Base-by-base conservation (phyloP, 2,113 vertebrate species). In the Progne subis region DNA sequence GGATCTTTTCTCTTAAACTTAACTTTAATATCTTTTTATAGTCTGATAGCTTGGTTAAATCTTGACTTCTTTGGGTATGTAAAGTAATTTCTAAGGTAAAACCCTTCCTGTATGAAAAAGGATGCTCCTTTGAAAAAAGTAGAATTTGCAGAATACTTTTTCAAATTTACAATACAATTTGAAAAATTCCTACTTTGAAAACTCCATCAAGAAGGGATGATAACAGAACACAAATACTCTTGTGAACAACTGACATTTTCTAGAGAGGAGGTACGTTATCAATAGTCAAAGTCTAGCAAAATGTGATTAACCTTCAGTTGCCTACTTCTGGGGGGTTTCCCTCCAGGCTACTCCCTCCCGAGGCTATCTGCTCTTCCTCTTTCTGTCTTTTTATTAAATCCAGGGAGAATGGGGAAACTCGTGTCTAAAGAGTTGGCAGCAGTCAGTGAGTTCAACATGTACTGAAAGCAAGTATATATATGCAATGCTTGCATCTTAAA, bases 131-230 rank as follows among this genome's bases (percentile, higher is more conserved):
- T 96, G 92, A 37, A 28, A 96, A 95, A 87, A 79, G 53, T 61
- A 88, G 82, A 96, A 91, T 96, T 94, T 94, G 52, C 67, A 91
- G 85, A 96, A 90, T 88, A 87, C 19, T 61, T 60, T 76, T 96
- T 44, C 41, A 92, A 96, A 95, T 37, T 37, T 37, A 37, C 37
- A 37, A 92, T 25, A 43, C 21, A 91, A 57, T 94, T 95, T 5
- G 69, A 94, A 88, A 67, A 94, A 78, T 23, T 56, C 25, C 74
- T 82, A 5, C 23, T 96, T 96, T 88, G 61, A 96, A 95, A 93
- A 91, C 52, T 92, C 47, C 44, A 68, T 44, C 43, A 86, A 94
- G 71, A 92, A 59, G 72, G 90, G 32, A 82, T 89, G 80, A 93
- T 72, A 96, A 76, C 26, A 29, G 78, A 94, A 57, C 23, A 92